Base-by-base conservation (phyloP, 2,113 vertebrate genomes). In the Phalacrocorax aristotelis region DNA sequence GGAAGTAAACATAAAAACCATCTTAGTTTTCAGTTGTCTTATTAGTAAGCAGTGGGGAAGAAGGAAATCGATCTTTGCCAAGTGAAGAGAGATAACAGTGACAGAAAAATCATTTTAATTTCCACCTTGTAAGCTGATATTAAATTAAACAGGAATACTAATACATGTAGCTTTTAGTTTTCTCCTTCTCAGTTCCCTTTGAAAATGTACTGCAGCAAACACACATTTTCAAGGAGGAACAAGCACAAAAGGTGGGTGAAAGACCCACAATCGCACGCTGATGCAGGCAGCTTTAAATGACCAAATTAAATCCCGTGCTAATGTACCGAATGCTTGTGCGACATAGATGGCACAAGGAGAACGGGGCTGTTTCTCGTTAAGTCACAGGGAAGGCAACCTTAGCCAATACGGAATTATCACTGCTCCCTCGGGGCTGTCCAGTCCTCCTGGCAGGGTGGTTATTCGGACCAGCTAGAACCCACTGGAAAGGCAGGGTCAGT, bases 91-190 rank as follows among this genome's bases (percentile, higher is more conserved):
- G 87, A 94, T 80, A 95, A 76, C 68, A 95, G 89, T 90, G 92
- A 89, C 65, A 95, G 83, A 83, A 93, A 93, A 95, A 96, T 95
- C 29, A 83, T 97, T 95, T 97, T 96, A 94, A 96, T 96, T 96
- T 97, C 69, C 81, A 93, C 89, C 95, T 93, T 66, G 75, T 86
- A 96, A 90, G 46, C 58, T 87, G 70, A 96, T 93, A 96, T 88
- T 95, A 97, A 96, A 97, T 96, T 96, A 96, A 93, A 78, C 48
- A 66, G 36, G 79, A 91, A 91, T 94, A 80, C 75, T 87, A 90
- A 86, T 93, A 74, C 44, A 34, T 61, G 44, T 46, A 71, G 78
- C 46, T 95, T 85, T 95, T 51, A 15, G 52, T 85, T 85, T 85
- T 95, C 48, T 42, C 21, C 86, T 93, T 77, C 80, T 51, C 7